Percentiles rank a stretch among this genome's conserved stretches.
Evolutionary conservation across 2,888 invertebrate genomes (phyloP).

Genomic region (Entomobrya multifasciata): DNA sequence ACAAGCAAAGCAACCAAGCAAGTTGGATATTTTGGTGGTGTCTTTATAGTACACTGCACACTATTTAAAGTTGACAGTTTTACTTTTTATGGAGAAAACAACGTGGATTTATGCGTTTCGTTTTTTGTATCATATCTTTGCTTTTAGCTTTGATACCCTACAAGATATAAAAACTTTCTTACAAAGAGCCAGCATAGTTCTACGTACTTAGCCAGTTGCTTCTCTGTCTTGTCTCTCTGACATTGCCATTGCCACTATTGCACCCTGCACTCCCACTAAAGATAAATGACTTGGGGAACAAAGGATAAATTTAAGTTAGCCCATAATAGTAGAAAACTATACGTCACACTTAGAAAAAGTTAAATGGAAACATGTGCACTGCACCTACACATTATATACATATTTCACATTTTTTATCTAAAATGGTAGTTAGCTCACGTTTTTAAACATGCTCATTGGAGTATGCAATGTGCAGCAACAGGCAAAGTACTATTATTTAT

Average conservation of each 20-base stretch:
- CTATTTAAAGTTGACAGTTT: slow-evolving; percentile 21
- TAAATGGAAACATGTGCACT: background rate
- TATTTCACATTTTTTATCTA: background rate
- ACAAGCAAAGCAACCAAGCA: background rate
- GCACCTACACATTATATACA: background rate
- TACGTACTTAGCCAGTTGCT: background rate
- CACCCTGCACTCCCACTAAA: background rate
- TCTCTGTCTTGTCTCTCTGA: too few species aligned
- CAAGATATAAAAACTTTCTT: background rate
- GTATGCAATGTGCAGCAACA: background rate
- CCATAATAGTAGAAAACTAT: background rate
- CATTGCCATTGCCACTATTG: background rate
- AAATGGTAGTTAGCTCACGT: background rate
- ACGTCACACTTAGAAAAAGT: background rate
- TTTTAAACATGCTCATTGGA: slow-evolving; percentile 5
- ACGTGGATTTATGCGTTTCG: slow-evolving; percentile 17
- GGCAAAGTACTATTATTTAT: background rate
- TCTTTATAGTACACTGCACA: background rate
- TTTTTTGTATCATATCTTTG: slow-evolving; percentile 23
- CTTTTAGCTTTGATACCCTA: background rate
- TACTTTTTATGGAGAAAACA: slow-evolving; percentile 37
- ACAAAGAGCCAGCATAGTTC: too few species aligned
- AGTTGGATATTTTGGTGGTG: background rate
- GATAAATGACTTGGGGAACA: background rate
- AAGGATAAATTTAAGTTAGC: background rate